Percentiles rank a stretch among this genome's conserved stretches.
Conservation (phyloP, 2,888 invertebrate genomes). For the Allophyes oxyacanthae region DNA sequence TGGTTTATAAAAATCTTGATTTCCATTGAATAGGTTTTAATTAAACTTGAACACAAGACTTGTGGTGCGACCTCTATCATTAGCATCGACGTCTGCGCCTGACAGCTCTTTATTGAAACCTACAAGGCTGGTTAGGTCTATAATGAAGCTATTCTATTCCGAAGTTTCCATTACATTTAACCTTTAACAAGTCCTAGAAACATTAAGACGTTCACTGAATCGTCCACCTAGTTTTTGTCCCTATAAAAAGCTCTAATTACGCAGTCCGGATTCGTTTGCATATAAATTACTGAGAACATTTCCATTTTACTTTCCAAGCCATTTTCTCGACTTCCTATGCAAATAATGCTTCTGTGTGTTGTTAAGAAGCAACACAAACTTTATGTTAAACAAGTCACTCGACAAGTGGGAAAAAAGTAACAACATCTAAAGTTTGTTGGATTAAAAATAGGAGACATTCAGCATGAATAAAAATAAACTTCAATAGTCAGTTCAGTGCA, state of each 20-base stretch:
- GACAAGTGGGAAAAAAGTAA: conserved; percentile 65
- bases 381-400: conserved; percentile 79
- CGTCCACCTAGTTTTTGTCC: conserved; percentile 55
- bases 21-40: conserved; percentile 15
- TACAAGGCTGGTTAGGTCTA: conserved; percentile 8
- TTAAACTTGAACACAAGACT: conserved; percentile 16
- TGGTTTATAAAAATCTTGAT: background rate
- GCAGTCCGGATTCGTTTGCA: conserved; percentile 80
- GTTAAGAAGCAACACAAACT: conserved; percentile 68
- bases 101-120: conserved; percentile 25
- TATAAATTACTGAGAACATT: conserved; percentile 80
- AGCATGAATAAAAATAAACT: conserved; percentile 45
- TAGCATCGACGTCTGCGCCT: conserved; percentile 7
- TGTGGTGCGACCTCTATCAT: conserved; percentile 25
- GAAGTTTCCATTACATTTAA: conserved; percentile 14
- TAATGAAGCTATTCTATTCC: conserved; percentile 4
- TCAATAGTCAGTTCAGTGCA: conserved; percentile 28
- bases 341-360: conserved; percentile 74
- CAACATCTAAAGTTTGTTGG: conserved; percentile 55
- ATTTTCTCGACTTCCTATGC: conserved; percentile 78
- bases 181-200: conserved; percentile 28
- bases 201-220: conserved; percentile 33
- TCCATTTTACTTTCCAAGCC: conserved; percentile 75
- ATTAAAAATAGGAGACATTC: conserved; percentile 54
- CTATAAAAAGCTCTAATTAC: conserved; percentile 79